Evolutionary conservation across 1,140 invertebrate species (phyloP).

Genomic region (Zophobas morio): DNA sequence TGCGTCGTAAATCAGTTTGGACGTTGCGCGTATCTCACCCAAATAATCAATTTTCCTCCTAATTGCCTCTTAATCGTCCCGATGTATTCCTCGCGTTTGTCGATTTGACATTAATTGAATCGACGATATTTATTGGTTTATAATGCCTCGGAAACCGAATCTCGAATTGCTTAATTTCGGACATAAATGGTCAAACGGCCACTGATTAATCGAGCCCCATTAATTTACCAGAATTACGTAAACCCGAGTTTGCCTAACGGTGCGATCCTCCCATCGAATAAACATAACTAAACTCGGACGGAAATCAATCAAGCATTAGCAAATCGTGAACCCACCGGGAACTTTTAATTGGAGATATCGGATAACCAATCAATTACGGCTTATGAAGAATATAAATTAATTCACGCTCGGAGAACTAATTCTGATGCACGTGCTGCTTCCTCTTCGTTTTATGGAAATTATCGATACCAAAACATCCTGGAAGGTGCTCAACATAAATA

Average conservation of each 20-base stretch:
- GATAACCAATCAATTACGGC: constrained; percentile 4
- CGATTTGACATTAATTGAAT: constrained; percentile 26
- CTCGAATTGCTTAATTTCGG: constrained; percentile 29
- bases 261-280: not conserved
- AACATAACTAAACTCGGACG: not conserved
- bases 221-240: constrained; percentile 14
- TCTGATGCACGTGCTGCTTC: constrained; percentile 6
- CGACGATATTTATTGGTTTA: constrained; percentile 37
- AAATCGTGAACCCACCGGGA: not conserved
- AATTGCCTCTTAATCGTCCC: constrained; percentile 14
- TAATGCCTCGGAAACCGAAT: constrained; percentile 15
- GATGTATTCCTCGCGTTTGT: constrained; percentile 21
- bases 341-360: constrained; percentile 3
- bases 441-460: not conserved
- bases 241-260: constrained; percentile 23
- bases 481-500: constrained; percentile 3
- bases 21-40: not conserved
- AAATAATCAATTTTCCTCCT: constrained; percentile 8
- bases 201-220: constrained; percentile 3
- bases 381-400: constrained; percentile 4
- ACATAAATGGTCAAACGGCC: not conserved
- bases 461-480: constrained; percentile 8
- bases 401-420: not conserved
- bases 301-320: constrained; percentile 5
- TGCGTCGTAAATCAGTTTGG: too few relatives aligned